Conservation (phyloP, 2,113 vertebrate species). For the Lampris incognitus region DNA sequence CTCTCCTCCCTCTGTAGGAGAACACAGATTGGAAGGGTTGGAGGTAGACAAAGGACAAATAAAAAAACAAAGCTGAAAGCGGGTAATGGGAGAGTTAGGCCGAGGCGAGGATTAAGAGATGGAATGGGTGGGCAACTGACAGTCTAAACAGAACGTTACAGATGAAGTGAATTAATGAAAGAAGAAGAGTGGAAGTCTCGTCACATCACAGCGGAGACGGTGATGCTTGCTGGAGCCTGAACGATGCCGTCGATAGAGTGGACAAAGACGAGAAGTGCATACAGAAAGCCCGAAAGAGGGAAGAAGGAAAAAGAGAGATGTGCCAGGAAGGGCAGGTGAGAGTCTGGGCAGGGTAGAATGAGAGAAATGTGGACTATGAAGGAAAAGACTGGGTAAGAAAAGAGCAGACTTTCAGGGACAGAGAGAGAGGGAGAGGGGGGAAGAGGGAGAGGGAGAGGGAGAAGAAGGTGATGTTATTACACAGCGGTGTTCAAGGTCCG, state of each 20-base stretch:
- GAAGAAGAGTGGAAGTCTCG: background rate
- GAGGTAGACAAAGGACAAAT: slow-evolving; percentile 5
- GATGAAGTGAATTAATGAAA: background rate
- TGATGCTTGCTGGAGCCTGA: slow-evolving; percentile 15
- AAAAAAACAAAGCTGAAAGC: background rate
- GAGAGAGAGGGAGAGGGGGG: slow-evolving; percentile 45
- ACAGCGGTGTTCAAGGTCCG: slow-evolving; percentile 29
- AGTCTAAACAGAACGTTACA: background rate
- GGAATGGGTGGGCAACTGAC: slow-evolving; percentile 6
- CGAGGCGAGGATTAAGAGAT: background rate
- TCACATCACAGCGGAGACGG: background rate
- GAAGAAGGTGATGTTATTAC: slow-evolving; percentile 59
- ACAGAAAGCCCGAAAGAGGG: slow-evolving; percentile 3
- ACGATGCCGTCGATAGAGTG: slow-evolving; percentile 17
- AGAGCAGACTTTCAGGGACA: slow-evolving; percentile 32
- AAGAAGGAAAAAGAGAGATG: slow-evolving; percentile 22
- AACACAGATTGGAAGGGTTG: slow-evolving; percentile 23
- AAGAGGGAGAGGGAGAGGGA: slow-evolving; percentile 32
- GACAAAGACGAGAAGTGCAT: slow-evolving; percentile 23
- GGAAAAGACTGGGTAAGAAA: slow-evolving; percentile 19
- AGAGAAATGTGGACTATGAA: slow-evolving; percentile 5
- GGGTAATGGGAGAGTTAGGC: background rate
- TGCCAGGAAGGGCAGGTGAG: slow-evolving; percentile 2
- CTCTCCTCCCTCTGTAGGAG: slow-evolving; percentile 29
- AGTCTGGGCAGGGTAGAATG: background rate